Percentiles rank a stretch among this genome's conserved stretches.
phyloP scores from a whole-genome alignment of 2,888 invertebrate species.

The Petrolisthes manimaculis region DNA sequence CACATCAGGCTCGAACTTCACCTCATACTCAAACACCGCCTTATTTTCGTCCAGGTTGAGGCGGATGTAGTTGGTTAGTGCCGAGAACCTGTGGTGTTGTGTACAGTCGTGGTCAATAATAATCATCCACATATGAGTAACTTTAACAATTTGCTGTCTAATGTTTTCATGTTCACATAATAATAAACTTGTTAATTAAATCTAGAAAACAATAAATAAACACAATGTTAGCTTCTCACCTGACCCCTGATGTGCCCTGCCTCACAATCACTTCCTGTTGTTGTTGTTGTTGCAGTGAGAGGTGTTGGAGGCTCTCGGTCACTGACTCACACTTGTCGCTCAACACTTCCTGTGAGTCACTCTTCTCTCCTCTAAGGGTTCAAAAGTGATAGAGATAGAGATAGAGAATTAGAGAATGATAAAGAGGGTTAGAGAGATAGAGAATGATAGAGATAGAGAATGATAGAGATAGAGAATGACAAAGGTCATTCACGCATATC shows the following conservation, averaged over 20 bases:
- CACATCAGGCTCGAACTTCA: constrained; percentile 61
- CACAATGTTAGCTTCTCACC: constrained; percentile 18
- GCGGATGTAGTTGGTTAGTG: constrained; percentile 56
- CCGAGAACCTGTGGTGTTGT: constrained; percentile 31
- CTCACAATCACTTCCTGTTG: not conserved
- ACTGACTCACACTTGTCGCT: not conserved
- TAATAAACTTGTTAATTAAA: not conserved
- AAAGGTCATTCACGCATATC: too few species aligned
- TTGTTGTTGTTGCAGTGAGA: not conserved
- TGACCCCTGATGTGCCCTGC: constrained; percentile 27
- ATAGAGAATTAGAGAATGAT: too few species aligned
- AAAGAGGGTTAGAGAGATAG: too few species aligned
- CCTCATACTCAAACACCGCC: constrained; percentile 64
- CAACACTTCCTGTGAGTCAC: not conserved
- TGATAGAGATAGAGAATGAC: too few species aligned
- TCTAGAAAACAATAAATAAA: not conserved
- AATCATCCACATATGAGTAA: constrained; percentile 8
- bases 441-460: too few species aligned
- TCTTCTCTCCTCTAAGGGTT: not conserved
- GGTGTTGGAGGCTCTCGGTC: constrained; percentile 31
- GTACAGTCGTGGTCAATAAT: not conserved
- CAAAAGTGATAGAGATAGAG: too few species aligned
- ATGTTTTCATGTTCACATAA: too few species aligned
- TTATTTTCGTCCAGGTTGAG: constrained; percentile 46
- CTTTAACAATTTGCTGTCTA: too few species aligned